phyloP scores from a whole-genome alignment of 2,113 vertebrate species.

The Piliocolobus tephrosceles region DNA sequence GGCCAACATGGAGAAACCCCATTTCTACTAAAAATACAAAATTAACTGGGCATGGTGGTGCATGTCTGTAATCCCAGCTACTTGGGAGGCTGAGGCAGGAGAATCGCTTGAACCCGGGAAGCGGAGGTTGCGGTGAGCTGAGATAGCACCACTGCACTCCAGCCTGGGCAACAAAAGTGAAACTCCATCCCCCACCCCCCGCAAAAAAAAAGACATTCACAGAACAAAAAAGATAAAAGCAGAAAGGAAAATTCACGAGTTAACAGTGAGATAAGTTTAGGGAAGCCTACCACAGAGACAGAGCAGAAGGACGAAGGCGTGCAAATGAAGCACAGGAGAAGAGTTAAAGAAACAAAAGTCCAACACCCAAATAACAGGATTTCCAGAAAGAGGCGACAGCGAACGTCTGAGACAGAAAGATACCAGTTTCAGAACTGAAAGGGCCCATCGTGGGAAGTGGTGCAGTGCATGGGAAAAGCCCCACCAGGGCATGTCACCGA shows the following conservation, averaged over 20 bases:
- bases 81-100: too few species aligned
- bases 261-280: too few species aligned
- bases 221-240: neutral
- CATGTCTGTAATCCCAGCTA: too few species aligned
- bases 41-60: too few species aligned
- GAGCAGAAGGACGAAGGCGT: neutral
- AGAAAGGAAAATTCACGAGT: neutral
- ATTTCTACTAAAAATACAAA: too few species aligned
- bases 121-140: too few species aligned
- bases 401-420: neutral
- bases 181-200: too few species aligned
- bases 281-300: neutral
- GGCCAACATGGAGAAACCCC: too few species aligned
- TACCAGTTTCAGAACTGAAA: neutral
- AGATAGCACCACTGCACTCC: too few species aligned
- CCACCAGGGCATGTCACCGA: rapidly evolving
- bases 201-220: neutral
- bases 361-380: neutral
- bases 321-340: neutral
- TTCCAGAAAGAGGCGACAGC: neutral
- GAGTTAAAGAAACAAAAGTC: neutral
- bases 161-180: too few species aligned
- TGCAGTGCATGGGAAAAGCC: neutral
- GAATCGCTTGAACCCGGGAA: too few species aligned
- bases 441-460: too few species aligned